Base-by-base conservation (phyloP, 2,113 vertebrate species). In the Xerus inauris region DNA sequence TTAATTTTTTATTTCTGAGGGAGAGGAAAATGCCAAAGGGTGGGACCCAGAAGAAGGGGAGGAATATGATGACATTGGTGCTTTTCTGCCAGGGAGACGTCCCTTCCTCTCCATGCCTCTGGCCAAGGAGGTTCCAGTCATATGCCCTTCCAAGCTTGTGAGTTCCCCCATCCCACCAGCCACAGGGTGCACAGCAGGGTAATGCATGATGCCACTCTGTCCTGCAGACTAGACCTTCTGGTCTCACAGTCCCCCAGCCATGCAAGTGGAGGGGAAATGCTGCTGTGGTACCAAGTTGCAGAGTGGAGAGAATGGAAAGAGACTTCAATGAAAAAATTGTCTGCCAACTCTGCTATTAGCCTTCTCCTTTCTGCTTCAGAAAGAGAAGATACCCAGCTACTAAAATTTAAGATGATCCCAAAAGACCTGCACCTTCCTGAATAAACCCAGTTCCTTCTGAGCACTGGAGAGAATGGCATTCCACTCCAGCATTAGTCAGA, bases 171-270 rank as follows among this genome's bases (percentile, higher is more conserved):
- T 26, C 79, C 62, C n/a, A 22, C 62, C 84, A 94, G 81, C 94
- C 95, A 22, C 59, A 82, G 92, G 84, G 85, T 47, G 6, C 89
- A 40, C 4, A 0, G 77, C 57, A 82, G 93, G 86, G 38, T 47
- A 57, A 90, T 17, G 0, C 24, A 14, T 40, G 72, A 73, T 42
- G n/a, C 38, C 11, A 73, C 16, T 96, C 94, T 96, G 89, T 54
- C 96, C 96, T 98, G 95, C 94, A 94, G 95, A 76, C 72, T 88
- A 94, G 89, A 94, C 91, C 94, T 96, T 97, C 97, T 96, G 96
- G 83, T 94, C 79, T 87, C 75, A 62, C 28, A 72, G 67, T 95
- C 42, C 59, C 71, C 65, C 19, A 92, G 30, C 57, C 65, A 51
- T 49, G 26, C 28, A 71, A 75, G 72, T 38, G 35, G 35, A 90